These are phyloP conservation scores for Sebastiscus albofasciatus DNA, from an alignment of 2,797 vertebrate species.

Conservation along the genomic window DNA sequence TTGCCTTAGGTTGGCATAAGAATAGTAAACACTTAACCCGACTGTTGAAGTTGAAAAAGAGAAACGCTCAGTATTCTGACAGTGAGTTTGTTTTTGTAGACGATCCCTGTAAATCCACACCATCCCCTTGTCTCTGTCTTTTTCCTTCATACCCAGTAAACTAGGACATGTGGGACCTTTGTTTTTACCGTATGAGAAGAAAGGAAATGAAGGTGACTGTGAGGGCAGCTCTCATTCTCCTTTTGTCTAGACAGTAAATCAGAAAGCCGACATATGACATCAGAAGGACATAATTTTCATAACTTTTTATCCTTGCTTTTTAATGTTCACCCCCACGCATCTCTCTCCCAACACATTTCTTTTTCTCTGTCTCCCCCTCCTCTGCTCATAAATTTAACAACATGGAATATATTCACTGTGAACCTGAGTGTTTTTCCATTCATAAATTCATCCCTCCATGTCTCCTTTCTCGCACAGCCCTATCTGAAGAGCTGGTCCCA, in stretches of 20 bases:
- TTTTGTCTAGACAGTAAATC: conserved; percentile 61
- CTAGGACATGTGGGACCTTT: conserved; percentile 41
- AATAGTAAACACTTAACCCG: conserved; percentile 23
- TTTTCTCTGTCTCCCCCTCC: background rate
- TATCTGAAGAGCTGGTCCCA: conserved; percentile 94
- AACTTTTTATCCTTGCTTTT: conserved; percentile 44
- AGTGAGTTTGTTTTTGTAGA: conserved; percentile 18
- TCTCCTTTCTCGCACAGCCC: conserved; percentile 72
- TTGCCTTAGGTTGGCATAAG: background rate
- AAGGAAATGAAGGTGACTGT: conserved; percentile 57
- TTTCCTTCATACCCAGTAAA: conserved; percentile 32
- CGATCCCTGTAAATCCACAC: conserved; percentile 29
- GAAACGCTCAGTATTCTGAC: conserved; percentile 26
- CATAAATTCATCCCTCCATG: conserved; percentile 2
- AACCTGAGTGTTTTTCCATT: conserved; percentile 31
- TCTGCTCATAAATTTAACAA: conserved; percentile 40
- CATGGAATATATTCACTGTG: conserved; percentile 1
- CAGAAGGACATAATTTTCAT: conserved; percentile 47
- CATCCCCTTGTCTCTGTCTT: conserved; percentile 5
- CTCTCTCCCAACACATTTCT: background rate
- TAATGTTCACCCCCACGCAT: background rate
- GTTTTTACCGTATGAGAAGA: conserved; percentile 34
- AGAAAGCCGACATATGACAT: conserved; percentile 60
- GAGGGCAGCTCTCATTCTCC: conserved; percentile 36
- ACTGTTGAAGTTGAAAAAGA: background rate